Evolutionary conservation across 1,140 invertebrate species (phyloP), one percentile per base, ranked within the genome.

Genomic region (Euglossa dilemma): DNA sequence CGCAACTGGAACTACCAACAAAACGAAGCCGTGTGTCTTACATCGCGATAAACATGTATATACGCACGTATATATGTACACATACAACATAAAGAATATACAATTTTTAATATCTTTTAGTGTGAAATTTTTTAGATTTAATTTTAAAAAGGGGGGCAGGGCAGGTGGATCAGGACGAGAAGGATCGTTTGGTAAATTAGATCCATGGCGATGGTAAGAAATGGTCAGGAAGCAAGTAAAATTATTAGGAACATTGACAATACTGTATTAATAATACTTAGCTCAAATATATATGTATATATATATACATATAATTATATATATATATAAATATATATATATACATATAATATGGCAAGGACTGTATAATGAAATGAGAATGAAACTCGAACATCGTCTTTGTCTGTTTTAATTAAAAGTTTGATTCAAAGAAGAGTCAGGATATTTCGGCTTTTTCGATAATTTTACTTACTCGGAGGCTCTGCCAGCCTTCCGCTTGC

Each of bases 381-480:
- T 89, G 84, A 87, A 56, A 90, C 85, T 86, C 80, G 72, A 78
- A 85, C 63, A 81, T 85, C 57, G 73, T 82, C 76, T 80, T 84
- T 66, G 54, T 79, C 76, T 66, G 75, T 83, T 90, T 83, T 71
- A 87, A 85, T 85, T 86, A 81, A 85, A 66, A 74, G 83, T 76
- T 88, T 83, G 89, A 76, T 90, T 91, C 87, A 71, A 80, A 91
- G 90, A 83, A 91, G 73, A 87, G 86, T 91, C 85, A 81, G 89
- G 87, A 85, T 88, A 87, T 85, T 89, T 91, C 84, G 85, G 76
- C 89, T 87, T 87, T 90, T 88, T 89, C 82, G 83, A 86, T 87
- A 84, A 82, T 91, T 76, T 93, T 94, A 94, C 94, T 94, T 94
- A 94, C 94, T 94, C 93, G 93, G 93, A 94, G 93, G 93, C 93